Evolutionary conservation across 2,888 invertebrate species (phyloP), one percentile per base, ranked within the genome.

Genomic region (Carcina quercana): DNA sequence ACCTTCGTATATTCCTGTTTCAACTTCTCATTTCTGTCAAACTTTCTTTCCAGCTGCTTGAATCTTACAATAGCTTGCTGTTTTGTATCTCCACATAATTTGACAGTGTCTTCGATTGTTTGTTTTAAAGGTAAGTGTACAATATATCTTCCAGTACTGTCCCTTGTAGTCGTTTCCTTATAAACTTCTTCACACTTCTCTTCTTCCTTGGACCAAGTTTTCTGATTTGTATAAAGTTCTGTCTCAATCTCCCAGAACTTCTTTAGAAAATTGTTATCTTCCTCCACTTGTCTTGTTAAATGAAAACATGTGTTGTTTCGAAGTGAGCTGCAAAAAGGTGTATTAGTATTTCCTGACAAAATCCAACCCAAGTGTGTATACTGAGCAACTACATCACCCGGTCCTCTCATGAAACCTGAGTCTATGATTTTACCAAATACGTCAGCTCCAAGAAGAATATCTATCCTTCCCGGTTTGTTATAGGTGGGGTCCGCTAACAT

Each of bases 321-420:
- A 14, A 12, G n/a, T 13, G 12, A 2, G 21, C n/a, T 7, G 8
- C 14, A 7, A 14, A n/a, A n/a, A n/a, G 17, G 2, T 13, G 13
- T 2, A 11, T 15, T 8, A n/a, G n/a, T n/a, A n/a, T n/a, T n/a
- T 17, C 46, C 55, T 0, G 47, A 50, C 2, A 53, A 7, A 12
- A 53, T 42, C 52, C 53, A 54, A 0, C 50, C 50, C 2, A 53
- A 34, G 1, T 5, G 30, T 1, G 53, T 49, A 5, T 38, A 28
- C 32, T 55, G 53, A 3, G 47, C 50, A 12, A 42, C 22, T n/a
- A n/a, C n/a, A 2, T 30, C 30, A 2, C 46, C 45, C 2, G 37
- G 37, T 24, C 33, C 25, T 15, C 34, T 42, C 3, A 30, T 35
- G 3, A 52, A 11, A 0, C 46, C 50, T 15, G 40, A 37, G 6